Evolutionary conservation across 1,140 invertebrate species (phyloP).

Genomic region (Colletes gigas): DNA sequence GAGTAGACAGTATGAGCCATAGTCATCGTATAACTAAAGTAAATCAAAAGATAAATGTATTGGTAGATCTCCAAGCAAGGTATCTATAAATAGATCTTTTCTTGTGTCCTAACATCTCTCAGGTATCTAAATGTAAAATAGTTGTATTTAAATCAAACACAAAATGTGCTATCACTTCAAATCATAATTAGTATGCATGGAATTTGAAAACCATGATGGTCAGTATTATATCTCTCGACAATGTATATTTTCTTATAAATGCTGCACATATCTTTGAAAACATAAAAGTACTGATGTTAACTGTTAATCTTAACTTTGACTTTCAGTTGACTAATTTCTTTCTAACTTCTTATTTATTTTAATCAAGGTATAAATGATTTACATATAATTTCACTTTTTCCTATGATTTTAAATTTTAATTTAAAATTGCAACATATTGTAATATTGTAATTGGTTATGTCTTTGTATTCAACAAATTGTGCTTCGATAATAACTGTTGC

Average conservation of each 20-base stretch:
- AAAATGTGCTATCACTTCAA: constrained; percentile 11
- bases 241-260: neutral
- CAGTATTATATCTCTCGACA: neutral
- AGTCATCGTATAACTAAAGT: constrained; percentile 59
- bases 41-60: constrained; percentile 71
- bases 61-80: constrained; percentile 76
- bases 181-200: neutral
- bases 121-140: constrained; percentile 71
- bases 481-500: constrained; percentile 43
- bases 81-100: constrained; percentile 79
- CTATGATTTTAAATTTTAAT: neutral
- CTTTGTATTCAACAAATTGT: constrained; percentile 2
- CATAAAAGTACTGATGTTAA: neutral
- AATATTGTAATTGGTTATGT: constrained; percentile 38
- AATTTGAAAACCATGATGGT: constrained; percentile 15
- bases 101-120: constrained; percentile 68
- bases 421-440: constrained; percentile 11
- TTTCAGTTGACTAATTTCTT: neutral
- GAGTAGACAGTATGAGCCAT: neutral
- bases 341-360: neutral
- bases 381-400: neutral
- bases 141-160: constrained; percentile 45
- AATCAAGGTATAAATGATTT: neutral
- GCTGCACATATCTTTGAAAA: neutral
- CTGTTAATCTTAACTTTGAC: constrained; percentile 10